A percentile compares a stretch with the other conserved stretches of the same genome.
These are phyloP conservation scores for Galeopsomyia nigrocyanea DNA, from an alignment of 2,888 invertebrate species.

Conservation along the genomic window DNA sequence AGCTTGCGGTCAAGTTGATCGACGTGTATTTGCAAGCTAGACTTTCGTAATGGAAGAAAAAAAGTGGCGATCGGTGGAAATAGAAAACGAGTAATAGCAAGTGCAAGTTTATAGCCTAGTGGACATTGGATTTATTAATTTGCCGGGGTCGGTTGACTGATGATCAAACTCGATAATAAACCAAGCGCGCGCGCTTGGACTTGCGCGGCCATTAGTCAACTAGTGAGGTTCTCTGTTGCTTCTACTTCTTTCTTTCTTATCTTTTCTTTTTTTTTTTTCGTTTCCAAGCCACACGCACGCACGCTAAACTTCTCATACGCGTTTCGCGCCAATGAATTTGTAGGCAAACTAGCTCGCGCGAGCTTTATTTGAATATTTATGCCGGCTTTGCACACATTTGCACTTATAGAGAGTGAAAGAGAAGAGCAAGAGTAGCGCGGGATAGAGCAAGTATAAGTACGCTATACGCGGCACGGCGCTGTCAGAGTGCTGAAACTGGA, in stretches of 20 bases:
- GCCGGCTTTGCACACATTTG: conserved; percentile 34
- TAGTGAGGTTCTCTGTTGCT: too few relatives aligned
- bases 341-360: neutral
- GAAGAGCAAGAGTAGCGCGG: conserved; percentile 45
- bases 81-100: too few relatives aligned
- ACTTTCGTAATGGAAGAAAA: neutral
- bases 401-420: conserved; percentile 38
- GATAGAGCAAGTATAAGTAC: neutral
- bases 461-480: too few relatives aligned
- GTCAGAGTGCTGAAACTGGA: conserved; percentile 49
- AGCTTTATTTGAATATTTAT: conserved; percentile 34
- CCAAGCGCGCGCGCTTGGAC: conserved; percentile 53
- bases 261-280: conserved; percentile 49
- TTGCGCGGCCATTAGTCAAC: conserved; percentile 56
- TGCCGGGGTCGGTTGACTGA: conserved; percentile 55
- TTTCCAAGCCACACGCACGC: conserved; percentile 46
- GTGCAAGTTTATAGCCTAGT: neutral
- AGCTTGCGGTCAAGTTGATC: neutral
- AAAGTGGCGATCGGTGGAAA: neutral
- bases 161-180: conserved; percentile 57
- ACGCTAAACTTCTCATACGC: conserved; percentile 34
- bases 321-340: conserved; percentile 20
- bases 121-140: conserved; percentile 55
- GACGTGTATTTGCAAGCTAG: conserved; percentile 5
- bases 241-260: too few relatives aligned